phyloP scores from a whole-genome alignment of 2,113 vertebrate genomes.

The Indicator maculatus region DNA sequence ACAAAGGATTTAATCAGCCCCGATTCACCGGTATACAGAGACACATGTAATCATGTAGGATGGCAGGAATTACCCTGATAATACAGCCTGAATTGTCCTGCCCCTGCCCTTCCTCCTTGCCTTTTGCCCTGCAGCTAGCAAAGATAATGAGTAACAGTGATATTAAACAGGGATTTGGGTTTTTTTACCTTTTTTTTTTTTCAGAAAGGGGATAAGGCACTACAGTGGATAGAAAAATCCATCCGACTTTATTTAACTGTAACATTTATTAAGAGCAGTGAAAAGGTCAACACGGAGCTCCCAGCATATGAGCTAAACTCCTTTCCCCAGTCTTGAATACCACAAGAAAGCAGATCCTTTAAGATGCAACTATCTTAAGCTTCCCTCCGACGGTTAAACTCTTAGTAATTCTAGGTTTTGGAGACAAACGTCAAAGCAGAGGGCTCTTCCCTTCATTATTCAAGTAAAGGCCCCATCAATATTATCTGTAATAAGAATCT shows the following conservation, averaged over 20 bases:
- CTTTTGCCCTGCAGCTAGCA: constrained; percentile 41
- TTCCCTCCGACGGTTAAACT: constrained; percentile 70
- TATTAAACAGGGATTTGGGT: constrained; percentile 68
- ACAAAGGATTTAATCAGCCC: background rate
- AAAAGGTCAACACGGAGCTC: constrained; percentile 70
- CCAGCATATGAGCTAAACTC: constrained; percentile 57
- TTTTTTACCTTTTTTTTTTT: background rate
- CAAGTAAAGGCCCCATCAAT: constrained; percentile 76
- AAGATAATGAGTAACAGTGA: constrained; percentile 73
- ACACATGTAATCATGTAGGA: background rate
- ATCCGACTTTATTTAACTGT: constrained; percentile 70
- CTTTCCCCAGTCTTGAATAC: constrained; percentile 61
- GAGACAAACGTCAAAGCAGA: constrained; percentile 77
- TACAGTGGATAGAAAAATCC: constrained; percentile 72
- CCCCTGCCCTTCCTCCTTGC: constrained; percentile 50
- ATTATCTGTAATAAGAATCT: constrained; percentile 81
- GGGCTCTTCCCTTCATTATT: constrained; percentile 76
- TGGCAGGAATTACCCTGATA: constrained; percentile 56
- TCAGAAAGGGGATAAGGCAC: constrained; percentile 63
- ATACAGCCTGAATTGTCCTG: constrained; percentile 31
- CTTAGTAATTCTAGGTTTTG: constrained; percentile 77
- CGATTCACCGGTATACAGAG: background rate
- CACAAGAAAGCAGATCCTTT: constrained; percentile 74
- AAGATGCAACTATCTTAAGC: constrained; percentile 77
- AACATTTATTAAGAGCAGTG: constrained; percentile 74